Conservation (phyloP, 2,888 invertebrate species). For the Helleia helle region DNA sequence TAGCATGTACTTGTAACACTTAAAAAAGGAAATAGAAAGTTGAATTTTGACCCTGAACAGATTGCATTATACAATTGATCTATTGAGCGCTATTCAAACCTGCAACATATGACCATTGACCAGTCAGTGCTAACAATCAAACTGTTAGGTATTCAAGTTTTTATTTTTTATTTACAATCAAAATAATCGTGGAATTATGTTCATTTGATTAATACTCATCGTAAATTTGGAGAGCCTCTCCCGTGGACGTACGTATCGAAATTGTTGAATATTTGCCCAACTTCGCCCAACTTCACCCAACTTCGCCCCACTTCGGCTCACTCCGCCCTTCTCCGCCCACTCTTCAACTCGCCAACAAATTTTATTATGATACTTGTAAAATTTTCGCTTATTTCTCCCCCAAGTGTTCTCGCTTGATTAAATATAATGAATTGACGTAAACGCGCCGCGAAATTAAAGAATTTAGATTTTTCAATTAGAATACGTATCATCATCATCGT, state of each 20-base stretch:
- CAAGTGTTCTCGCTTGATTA: conserved; percentile 65
- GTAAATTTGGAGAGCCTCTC: conserved; percentile 15
- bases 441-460: conserved; percentile 32
- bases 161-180: not conserved
- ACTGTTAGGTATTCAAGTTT: not conserved
- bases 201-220: conserved; percentile 14
- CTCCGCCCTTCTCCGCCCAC: conserved; percentile 42
- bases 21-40: too few relatives aligned
- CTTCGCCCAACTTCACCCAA: too few relatives aligned
- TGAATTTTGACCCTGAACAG: too few relatives aligned
- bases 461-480: conserved; percentile 36
- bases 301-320: too few relatives aligned
- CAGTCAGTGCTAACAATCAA: too few relatives aligned
- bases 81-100: too few relatives aligned
- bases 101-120: too few relatives aligned
- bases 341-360: conserved; percentile 54
- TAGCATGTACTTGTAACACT: too few relatives aligned
- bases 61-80: too few relatives aligned
- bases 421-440: conserved; percentile 68
- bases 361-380: conserved; percentile 73
- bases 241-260: conserved; percentile 37
- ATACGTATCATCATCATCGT: too few relatives aligned
- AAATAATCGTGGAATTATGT: not conserved
- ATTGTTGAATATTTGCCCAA: conserved; percentile 58
- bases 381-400: conserved; percentile 61